These are phyloP conservation scores for Plestiodon gilberti DNA, from an alignment of 2,113 vertebrate species.

Conservation along the genomic window DNA sequence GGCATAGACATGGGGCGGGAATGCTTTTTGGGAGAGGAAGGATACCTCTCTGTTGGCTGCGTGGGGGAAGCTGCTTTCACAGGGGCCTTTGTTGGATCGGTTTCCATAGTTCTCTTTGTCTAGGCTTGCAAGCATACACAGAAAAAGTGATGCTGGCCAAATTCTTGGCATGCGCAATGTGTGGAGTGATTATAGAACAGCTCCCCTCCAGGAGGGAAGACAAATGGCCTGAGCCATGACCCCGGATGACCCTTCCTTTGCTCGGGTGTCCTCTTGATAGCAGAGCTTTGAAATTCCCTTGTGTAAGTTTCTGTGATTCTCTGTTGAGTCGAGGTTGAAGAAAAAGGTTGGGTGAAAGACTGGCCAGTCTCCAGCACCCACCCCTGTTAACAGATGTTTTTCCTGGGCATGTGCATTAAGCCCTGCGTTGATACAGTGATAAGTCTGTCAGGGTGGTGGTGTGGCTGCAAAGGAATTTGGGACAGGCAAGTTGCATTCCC, in stretches of 20 bases:
- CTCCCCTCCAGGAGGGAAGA: background rate
- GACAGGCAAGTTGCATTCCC: background rate
- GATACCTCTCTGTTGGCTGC: background rate
- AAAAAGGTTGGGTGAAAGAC: background rate
- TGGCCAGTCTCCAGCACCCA: background rate
- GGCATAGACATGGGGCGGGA: background rate
- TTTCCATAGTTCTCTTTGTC: background rate
- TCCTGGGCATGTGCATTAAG: background rate
- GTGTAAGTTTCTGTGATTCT: background rate
- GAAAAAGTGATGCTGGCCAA: accelerated
- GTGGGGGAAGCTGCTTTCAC: background rate
- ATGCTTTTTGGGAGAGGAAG: slow-evolving; percentile 22
- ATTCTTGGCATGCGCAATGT: slow-evolving; percentile 14
- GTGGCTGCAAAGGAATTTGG: background rate
- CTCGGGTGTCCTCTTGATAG: background rate
- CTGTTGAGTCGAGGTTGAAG: background rate
- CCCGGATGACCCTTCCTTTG: background rate
- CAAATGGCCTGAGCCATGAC: background rate
- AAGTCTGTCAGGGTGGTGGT: background rate
- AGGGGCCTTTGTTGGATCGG: background rate
- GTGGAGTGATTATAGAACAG: background rate
- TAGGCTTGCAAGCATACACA: background rate
- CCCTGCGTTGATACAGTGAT: background rate
- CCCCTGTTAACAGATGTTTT: background rate
- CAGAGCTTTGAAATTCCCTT: background rate